A percentile compares a stretch with the other conserved stretches of the same genome.
Evolutionary conservation across 2,113 vertebrate species (phyloP).

Genomic region (Apeltes quadracus): DNA sequence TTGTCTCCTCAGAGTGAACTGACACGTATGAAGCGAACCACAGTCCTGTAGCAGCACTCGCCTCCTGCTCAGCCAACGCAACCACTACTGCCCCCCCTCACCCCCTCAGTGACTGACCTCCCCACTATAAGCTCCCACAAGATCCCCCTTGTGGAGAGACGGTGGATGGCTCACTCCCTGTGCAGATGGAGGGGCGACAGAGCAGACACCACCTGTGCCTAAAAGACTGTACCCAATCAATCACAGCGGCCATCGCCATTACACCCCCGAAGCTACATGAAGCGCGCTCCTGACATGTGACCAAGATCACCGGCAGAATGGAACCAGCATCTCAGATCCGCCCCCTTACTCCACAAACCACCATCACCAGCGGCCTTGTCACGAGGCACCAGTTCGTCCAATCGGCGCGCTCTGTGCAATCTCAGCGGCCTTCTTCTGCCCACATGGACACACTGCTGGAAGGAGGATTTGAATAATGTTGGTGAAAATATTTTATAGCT

Average conservation of each 20-base stretch:
- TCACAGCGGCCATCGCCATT: constrained; percentile 16
- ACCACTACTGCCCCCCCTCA: constrained; percentile 75
- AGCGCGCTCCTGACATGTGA: constrained; percentile 53
- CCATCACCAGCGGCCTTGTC: constrained; percentile 33
- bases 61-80: constrained; percentile 53
- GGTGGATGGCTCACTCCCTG: constrained; percentile 23
- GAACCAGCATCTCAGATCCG: constrained; percentile 11
- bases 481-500: constrained; percentile 36
- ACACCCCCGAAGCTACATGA: constrained; percentile 40
- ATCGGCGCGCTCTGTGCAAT: constrained; percentile 13
- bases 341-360: constrained; percentile 21
- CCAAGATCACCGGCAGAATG: not conserved
- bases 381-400: constrained; percentile 8
- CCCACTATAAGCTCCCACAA: not conserved
- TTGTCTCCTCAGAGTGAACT: constrained; percentile 48
- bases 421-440: constrained; percentile 25
- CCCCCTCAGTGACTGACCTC: constrained; percentile 55
- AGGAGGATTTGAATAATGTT: constrained; percentile 4
- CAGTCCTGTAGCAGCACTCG: constrained; percentile 38
- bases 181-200: constrained; percentile 30
- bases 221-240: constrained; percentile 56
- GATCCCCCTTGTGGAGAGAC: constrained; percentile 13
- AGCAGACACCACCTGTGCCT: constrained; percentile 74
- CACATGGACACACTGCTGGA: constrained; percentile 18
- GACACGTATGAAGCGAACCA: constrained; percentile 51